phyloP scores from a whole-genome alignment of 2,888 invertebrate genomes.

The Petrolisthes manimaculis region DNA sequence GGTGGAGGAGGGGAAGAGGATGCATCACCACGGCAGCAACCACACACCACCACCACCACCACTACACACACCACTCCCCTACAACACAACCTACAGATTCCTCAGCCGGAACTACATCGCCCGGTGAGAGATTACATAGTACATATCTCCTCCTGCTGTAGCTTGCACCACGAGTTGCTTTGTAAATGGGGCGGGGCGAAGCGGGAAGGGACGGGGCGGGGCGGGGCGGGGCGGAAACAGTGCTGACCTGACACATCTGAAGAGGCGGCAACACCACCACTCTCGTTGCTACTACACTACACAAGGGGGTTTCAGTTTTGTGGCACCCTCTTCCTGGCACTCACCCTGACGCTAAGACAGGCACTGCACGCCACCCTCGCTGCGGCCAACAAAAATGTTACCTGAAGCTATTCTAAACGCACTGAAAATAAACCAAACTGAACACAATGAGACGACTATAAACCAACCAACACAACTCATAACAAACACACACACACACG shows the following conservation, averaged over 20 bases:
- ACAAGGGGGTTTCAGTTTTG: constrained; percentile 21
- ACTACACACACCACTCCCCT: not conserved
- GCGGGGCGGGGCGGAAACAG: constrained; percentile 23
- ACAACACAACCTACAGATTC: constrained; percentile 5
- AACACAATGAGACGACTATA: too few relatives aligned
- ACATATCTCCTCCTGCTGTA: constrained; percentile 1
- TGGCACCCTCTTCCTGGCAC: constrained; percentile 25
- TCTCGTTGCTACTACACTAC: constrained; percentile 19
- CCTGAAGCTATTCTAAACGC: too few relatives aligned
- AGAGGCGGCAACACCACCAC: constrained; percentile 8
- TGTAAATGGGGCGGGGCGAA: constrained; percentile 35
- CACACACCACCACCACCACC: not conserved
- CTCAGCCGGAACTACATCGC: constrained; percentile 21
- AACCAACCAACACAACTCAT: not conserved
- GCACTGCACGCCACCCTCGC: constrained; percentile 6
- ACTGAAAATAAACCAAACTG: too few relatives aligned
- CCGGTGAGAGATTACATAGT: constrained; percentile 30
- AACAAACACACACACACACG: not conserved
- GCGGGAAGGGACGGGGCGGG: constrained; percentile 6
- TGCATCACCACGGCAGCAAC: too few relatives aligned
- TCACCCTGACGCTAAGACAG: constrained; percentile 14
- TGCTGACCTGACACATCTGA: constrained; percentile 32
- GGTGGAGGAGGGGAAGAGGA: too few relatives aligned
- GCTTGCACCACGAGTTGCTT: constrained; percentile 15
- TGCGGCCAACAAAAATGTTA: too few relatives aligned